Evolutionary conservation across 1,140 invertebrate species (phyloP), one percentile per base, ranked within the genome.

Genomic region (Zelostemma sp.): DNA sequence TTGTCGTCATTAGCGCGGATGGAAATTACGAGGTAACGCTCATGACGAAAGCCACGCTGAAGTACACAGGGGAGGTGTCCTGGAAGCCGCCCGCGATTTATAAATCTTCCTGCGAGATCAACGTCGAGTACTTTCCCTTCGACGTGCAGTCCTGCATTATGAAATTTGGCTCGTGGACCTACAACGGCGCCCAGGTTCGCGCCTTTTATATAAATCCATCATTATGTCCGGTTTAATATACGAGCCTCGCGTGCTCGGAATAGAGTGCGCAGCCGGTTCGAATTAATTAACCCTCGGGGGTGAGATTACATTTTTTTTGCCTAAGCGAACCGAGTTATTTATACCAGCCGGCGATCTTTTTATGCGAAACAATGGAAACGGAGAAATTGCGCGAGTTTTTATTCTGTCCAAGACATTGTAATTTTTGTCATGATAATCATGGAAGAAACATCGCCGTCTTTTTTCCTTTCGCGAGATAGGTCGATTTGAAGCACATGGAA

Each of bases 11-110:
- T 43, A 43, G 40, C 81, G 93, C 93, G 77, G 97, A 99, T 86
- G 97, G 97, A 12, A 98, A 98, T 82, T 99, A 98, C 83, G 97
- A 99, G 86, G 96, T 98, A 31, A 97, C 95, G 1, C 86, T 98
- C 9, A 98, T 98, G 95, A 98, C 96, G 1, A 98, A 98, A 86
- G 97, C 95, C 0, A 97, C 94, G 1, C 85, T 97, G 0, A 93
- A 93, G 69, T 94, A 93, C 73, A 95, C 91, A 0, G 96, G 97
- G 0, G 93, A 96, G 82, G 95, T 98, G 9, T 90, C 92, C 45
- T 99, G 97, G 97, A 97, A 97, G 81, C 98, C 98, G 0, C 98
- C 98, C 0, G 97, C 97, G 0, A 99, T 99, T 85, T 99, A 99
- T 86, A 99, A 43, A 43, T 43, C 40, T 5, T 43, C 40, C 5